Evolutionary conservation across 2,113 vertebrate genomes (phyloP).

Genomic region (Lipophrys pholis): DNA sequence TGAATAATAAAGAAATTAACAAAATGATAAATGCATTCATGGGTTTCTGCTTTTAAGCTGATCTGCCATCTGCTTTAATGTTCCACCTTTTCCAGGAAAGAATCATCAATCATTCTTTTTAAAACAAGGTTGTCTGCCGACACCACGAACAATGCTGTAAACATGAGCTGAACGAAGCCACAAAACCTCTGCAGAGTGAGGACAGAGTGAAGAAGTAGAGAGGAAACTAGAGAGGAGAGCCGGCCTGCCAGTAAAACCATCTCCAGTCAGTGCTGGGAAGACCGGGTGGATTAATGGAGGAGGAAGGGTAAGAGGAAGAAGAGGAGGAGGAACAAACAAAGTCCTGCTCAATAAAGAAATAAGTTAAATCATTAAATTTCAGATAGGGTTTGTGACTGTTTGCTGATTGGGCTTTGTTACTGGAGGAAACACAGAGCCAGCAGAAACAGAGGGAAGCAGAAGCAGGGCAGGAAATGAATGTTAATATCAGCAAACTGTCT

Average conservation of each 20-base stretch:
- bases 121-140: neutral
- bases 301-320: neutral
- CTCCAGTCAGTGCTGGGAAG: slow-evolving; percentile 42
- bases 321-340: slow-evolving; percentile 12
- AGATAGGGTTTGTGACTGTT: neutral
- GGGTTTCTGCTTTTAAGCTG: neutral
- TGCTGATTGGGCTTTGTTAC: neutral
- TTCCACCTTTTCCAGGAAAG: neutral
- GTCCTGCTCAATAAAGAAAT: neutral
- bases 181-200: neutral
- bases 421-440: neutral
- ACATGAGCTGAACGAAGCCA: neutral
- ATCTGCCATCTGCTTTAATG: neutral
- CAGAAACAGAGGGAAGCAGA: neutral
- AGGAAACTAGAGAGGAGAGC: neutral
- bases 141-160: neutral
- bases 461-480: neutral
- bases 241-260: slow-evolving; percentile 44
- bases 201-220: neutral
- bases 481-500: neutral
- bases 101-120: no score
- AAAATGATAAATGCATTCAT: neutral
- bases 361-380: neutral
- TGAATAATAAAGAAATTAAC: no score
- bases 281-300: slow-evolving; percentile 9